phyloP scores from a whole-genome alignment of 1,140 invertebrate genomes.

The Alviniconcha marisindica region DNA sequence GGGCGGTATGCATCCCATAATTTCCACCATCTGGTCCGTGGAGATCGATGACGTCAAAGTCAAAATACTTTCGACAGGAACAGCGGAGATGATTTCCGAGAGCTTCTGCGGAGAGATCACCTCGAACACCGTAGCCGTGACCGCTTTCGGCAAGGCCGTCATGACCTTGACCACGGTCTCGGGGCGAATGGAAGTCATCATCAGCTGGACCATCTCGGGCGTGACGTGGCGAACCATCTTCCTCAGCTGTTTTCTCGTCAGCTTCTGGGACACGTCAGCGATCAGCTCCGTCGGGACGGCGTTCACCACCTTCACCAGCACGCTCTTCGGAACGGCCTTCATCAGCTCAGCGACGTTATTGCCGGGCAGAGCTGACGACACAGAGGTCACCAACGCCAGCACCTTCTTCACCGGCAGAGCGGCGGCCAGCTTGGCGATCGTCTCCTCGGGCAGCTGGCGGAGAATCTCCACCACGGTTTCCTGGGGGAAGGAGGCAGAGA shows the following conservation, averaged over 20 bases:
- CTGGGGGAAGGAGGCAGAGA: background rate
- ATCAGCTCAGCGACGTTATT: background rate
- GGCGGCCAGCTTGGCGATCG: slow-evolving; percentile 10
- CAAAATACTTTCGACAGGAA: background rate
- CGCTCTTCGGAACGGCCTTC: background rate
- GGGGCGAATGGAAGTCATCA: background rate
- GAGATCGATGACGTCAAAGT: background rate
- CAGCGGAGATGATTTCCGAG: background rate
- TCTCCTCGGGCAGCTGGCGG: slow-evolving; percentile 9
- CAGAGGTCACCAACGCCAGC: background rate
- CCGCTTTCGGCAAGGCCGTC: background rate
- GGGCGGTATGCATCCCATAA: background rate
- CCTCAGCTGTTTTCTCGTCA: slow-evolving; percentile 18
- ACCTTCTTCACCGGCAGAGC: slow-evolving; percentile 17
- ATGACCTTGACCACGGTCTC: background rate
- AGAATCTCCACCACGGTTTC: background rate
- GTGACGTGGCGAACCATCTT: slow-evolving; percentile 11
- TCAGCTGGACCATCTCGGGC: background rate
- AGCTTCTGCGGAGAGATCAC: background rate
- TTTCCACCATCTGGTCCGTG: background rate
- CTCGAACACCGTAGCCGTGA: background rate
- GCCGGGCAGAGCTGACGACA: background rate
- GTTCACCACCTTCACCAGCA: slow-evolving; percentile 25
- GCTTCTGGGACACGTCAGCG: slow-evolving; percentile 3
- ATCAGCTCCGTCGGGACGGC: slow-evolving; percentile 13